Percentiles rank a stretch among this genome's conserved stretches.
These are phyloP conservation scores for Mugil cephalus DNA, from an alignment of 2,113 vertebrate genomes.

Conservation along the genomic window DNA sequence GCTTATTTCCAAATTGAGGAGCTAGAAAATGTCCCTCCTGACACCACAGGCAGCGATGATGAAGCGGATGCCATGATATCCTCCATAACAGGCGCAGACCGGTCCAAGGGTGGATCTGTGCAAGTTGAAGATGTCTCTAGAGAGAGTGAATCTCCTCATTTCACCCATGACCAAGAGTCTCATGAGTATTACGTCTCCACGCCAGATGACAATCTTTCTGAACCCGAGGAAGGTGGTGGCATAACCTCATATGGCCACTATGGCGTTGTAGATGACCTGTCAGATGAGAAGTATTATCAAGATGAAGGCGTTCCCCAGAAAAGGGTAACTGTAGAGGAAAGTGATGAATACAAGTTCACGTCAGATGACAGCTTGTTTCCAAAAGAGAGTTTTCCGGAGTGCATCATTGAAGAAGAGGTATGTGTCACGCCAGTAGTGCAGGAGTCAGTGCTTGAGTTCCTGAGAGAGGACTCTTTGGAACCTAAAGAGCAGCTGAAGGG, in stretches of 20 bases:
- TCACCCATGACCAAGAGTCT: conserved; percentile 84
- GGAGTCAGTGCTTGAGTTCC: conserved; percentile 85
- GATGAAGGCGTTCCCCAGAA: conserved; percentile 65
- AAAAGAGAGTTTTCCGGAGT: conserved; percentile 77
- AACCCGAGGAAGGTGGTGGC: conserved; percentile 79
- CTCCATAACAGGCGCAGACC: conserved; percentile 16
- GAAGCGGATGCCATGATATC: conserved; percentile 51
- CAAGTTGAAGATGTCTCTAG: conserved; percentile 69
- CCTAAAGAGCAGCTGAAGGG: conserved; percentile 90
- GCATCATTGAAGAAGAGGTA: conserved; percentile 92
- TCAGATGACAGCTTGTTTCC: conserved; percentile 45
- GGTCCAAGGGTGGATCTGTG: conserved; percentile 67
- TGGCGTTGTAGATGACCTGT: conserved; percentile 82
- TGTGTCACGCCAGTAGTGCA: conserved; percentile 90
- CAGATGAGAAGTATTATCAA: conserved; percentile 84
- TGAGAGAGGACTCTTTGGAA: conserved; percentile 86
- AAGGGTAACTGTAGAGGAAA: conserved; percentile 71
- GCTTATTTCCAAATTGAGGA: conserved; percentile 92
- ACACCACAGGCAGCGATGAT: conserved; percentile 7
- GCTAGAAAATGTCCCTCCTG: conserved; percentile 83
- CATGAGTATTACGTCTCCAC: conserved; percentile 93
- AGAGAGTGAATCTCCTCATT: conserved; percentile 70
- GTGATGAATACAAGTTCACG: conserved; percentile 61
- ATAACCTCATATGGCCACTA: conserved; percentile 90
- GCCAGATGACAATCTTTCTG: conserved; percentile 89